These are phyloP conservation scores for Oenanthe oenanthe DNA, from an alignment of 2,113 vertebrate genomes.

Conservation along the genomic window DNA sequence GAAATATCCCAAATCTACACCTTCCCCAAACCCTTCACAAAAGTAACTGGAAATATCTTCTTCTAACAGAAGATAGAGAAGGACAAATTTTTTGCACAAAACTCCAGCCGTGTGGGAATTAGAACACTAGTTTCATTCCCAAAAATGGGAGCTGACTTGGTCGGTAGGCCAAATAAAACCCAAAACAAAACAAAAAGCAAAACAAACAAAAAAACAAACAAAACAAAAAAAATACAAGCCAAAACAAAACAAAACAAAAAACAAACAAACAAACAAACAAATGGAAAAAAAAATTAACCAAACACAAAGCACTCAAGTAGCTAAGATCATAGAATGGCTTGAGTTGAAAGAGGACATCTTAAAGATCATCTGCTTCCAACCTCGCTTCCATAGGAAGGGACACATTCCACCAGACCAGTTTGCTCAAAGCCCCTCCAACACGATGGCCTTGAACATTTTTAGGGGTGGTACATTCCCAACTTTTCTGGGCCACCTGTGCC, in stretches of 20 bases:
- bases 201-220: too few relatives aligned
- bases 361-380: not conserved
- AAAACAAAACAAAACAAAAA: too few relatives aligned
- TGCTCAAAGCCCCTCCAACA: not conserved
- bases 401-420: not conserved
- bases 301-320: not conserved
- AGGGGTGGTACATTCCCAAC: not conserved
- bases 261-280: not conserved
- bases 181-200: too few relatives aligned
- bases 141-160: not conserved
- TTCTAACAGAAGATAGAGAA: not conserved
- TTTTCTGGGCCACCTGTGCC: not conserved
- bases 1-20: accelerated
- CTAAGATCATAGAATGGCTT: not conserved
- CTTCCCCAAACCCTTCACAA: not conserved
- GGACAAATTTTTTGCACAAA: not conserved
- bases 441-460: not conserved
- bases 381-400: not conserved
- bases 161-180: not conserved
- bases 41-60: not conserved
- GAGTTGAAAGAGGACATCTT: not conserved
- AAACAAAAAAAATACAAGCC: not conserved
- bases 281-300: not conserved
- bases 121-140: not conserved
- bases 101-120: not conserved